These are phyloP conservation scores for Agapornis roseicollis DNA, from an alignment of 2,113 vertebrate genomes.

Conservation along the genomic window DNA sequence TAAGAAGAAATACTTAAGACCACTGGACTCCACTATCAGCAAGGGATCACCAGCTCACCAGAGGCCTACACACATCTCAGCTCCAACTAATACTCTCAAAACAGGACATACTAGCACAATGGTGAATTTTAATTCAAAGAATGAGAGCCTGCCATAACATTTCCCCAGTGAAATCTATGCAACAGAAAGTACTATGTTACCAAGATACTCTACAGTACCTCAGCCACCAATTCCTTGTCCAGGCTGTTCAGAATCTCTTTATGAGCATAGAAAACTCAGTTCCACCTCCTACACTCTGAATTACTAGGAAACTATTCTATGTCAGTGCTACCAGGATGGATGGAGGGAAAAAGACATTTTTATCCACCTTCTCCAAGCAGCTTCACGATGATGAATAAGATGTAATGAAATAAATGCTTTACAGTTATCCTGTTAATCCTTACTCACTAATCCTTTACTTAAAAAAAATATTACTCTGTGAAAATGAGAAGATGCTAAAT, in stretches of 20 bases:
- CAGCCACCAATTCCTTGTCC: neutral
- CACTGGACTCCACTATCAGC: neutral
- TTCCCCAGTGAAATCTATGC: neutral
- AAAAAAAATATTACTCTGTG: neutral
- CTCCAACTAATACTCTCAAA: neutral
- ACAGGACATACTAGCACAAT: neutral
- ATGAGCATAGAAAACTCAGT: neutral
- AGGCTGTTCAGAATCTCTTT: neutral
- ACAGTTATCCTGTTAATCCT: constrained; percentile 47
- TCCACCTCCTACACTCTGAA: neutral
- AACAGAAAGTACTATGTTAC: neutral
- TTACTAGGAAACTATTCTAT: neutral
- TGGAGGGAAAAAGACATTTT: neutral
- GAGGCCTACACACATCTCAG: neutral
- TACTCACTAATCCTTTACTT: neutral
- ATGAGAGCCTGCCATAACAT: neutral
- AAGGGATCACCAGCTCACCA: neutral
- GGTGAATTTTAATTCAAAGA: neutral
- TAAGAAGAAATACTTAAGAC: neutral
- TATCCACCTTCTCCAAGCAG: neutral
- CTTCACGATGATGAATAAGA: constrained; percentile 5
- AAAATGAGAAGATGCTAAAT: neutral
- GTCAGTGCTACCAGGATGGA: neutral
- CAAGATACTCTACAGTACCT: neutral
- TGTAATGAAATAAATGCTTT: constrained; percentile 36